Evolutionary conservation across 1,140 invertebrate species (phyloP), one percentile per base, ranked within the genome.

Genomic region (Acromyrmex echinatior): DNA sequence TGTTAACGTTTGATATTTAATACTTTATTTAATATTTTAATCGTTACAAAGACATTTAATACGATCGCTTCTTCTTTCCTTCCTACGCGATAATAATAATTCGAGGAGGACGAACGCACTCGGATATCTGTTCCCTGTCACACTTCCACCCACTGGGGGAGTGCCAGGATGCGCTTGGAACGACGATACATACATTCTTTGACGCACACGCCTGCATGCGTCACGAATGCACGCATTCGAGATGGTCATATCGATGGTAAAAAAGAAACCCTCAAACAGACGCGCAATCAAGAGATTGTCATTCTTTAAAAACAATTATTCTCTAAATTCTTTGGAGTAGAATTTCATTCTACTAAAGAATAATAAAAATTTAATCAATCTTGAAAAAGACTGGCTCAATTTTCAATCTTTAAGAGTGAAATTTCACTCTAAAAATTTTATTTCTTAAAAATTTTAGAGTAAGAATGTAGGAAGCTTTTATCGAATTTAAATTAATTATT

Each of bases 91-190:
- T 92, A 91, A 82, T 73, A 82, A 82, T 90, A 90, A 91, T 89
- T 88, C 88, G 76, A 76, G 81, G 86, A 79, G 35, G 58, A 45
- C 86, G 66, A 90, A 74, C 51, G 86, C 79, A 51, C 90, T 86
- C 90, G 88, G 90, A 90, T 93, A 93, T 94, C 92, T 92, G 92
- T 93, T 93, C 92, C 93, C 93, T 91, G 92, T 91, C 90, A 80
- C 91, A 89, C 82, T 92, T 90, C 91, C 92, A 91, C 86, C 87
- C 92, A 92, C 93, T 92, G 93, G 94, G 94, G 94, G 94, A 95
- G 94, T 95, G 94, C 94, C 95, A 95, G 95, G 95, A 95, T 95
- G 94, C 94, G 95, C 94, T 95, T 93, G 95, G 94, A 95, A 95
- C 94, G 94, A 94, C 89, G 89, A 91, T 93, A 92, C 89, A 92